Evolutionary conservation across 2,113 vertebrate genomes (phyloP), one percentile per base, ranked within the genome.

Genomic region (Pardalotus punctatus): DNA sequence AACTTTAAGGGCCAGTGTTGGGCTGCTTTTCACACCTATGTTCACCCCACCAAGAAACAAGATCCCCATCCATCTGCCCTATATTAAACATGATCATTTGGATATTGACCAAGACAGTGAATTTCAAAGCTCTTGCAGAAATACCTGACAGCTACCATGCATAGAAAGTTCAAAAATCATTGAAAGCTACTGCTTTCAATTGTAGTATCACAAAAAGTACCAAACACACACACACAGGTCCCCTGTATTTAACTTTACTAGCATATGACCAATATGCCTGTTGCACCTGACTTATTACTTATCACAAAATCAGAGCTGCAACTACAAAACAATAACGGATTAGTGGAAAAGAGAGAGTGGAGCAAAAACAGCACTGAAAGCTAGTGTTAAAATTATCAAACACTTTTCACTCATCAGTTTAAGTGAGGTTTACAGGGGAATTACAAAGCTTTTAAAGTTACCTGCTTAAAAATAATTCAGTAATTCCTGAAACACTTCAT

Each of bases 71-170:
- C 29, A 62, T 22, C 11, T 60, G 53, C 38, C 58, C 54, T 65
- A 47, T 8, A 36, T 47, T 60, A 70, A 87, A 90, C 11, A 24
- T 3, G 25, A 82, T 31, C 9, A 48, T 17, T n/a, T 45, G 64
- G 64, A 69, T 79, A 93, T 1, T 77, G 54, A 90, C 29, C 28
- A 65, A 67, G 57, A 60, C 27, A 36, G 29, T 1, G 0, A 22
- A 58, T 69, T 93, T 90, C 50, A 97, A 91, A 88, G 50, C 50
- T 88, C n/a, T 81, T 71, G 35, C 22, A 54, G 64, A 92, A 82
- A n/a, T 36, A n/a, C 3, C 24, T 60, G 64, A 56, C 20, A 61
- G 36, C n/a, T 38, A 61, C 27, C 17, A 58, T 1, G 7, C 29
- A 73, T 20, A 27, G n/a, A 31, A 79, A 57, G 53, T 36, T 67